Conservation (phyloP, 2,113 vertebrate genomes). For the Excalfactoria chinensis region DNA sequence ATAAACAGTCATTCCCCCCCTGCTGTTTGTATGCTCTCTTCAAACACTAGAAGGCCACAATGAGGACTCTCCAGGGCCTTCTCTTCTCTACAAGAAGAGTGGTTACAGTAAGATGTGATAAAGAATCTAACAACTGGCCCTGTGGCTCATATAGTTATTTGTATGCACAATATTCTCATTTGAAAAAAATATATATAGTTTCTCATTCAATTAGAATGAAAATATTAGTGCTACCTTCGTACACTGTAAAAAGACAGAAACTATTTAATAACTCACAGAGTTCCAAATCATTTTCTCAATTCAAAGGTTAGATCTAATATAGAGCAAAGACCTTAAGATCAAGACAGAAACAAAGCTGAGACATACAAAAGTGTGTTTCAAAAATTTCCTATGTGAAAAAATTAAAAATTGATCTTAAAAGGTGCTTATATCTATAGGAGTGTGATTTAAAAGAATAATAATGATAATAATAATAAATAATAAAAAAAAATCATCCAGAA, state of each 20-base stretch:
- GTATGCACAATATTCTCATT: not conserved
- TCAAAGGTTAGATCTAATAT: not conserved
- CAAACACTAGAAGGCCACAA: too few relatives aligned
- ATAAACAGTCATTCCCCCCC: too few relatives aligned
- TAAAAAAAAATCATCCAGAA: not conserved
- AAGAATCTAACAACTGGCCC: not conserved
- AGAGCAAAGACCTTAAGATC: not conserved
- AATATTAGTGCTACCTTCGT: not conserved
- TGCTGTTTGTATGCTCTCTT: too few relatives aligned
- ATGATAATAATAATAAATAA: too few relatives aligned
- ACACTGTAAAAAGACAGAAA: not conserved
- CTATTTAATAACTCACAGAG: not conserved
- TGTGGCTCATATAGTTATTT: not conserved
- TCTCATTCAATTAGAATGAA: not conserved
- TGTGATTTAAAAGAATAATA: too few relatives aligned
- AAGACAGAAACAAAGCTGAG: not conserved
- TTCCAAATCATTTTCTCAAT: not conserved
- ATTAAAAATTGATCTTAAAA: not conserved
- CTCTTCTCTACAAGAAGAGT: too few relatives aligned
- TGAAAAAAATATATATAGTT: not conserved
- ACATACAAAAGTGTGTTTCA: not conserved
- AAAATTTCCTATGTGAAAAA: not conserved
- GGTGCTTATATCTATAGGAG: not conserved
- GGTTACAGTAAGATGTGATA: not conserved
- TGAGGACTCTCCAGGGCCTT: too few relatives aligned